Base-by-base conservation (phyloP, 2,888 invertebrate species). In the Lochmaea capreae region DNA sequence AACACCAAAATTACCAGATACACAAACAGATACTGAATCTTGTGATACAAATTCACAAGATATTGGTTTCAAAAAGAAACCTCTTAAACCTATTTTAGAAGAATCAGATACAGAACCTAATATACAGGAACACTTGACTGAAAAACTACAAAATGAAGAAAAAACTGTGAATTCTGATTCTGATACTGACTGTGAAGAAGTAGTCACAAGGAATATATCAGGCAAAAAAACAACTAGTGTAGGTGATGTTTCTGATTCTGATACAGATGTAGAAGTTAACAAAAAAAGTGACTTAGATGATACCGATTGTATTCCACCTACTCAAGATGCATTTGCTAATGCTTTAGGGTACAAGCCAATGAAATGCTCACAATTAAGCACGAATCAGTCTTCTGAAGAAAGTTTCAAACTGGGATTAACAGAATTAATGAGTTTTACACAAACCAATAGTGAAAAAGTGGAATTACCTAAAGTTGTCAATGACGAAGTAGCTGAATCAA, bases 341-440 rank as follows among this genome's bases (percentile, higher is more conserved):
- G 72, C 66, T 9, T 76, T 76, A 46, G 71, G 62, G 16, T 74
- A 76, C n/a, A 43, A 69, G 43, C 61, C 71, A 2, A 42, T 42
- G 33, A 42, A 52, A 54, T 68, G 18, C 10, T 58, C 67, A 16
- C 68, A 73, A 65, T 54, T 22, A 16, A 72, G 54, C 52, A 58
- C 62, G 0, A 63, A 69, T 67, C 71, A 71, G 0, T 76, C 76
- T 3, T 81, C 81, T 26, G 82, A 82, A 59, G 82, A 81, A 63
- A 79, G 79, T 69, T 83, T 83, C 65, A 81, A 79, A 65, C 71
- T 83, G 52, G 82, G 81, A 9, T 73, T 83, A 61, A 82, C 82
- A 0, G 79, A 83, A 72, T 62, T 81, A 63, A 79, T 82, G 57
- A 52, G 39, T 63, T 26, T 63, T 39, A 33, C 43, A 65, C 59